Base-by-base conservation (phyloP, 2,113 vertebrate genomes). In the Brachionichthys hirsutus region DNA sequence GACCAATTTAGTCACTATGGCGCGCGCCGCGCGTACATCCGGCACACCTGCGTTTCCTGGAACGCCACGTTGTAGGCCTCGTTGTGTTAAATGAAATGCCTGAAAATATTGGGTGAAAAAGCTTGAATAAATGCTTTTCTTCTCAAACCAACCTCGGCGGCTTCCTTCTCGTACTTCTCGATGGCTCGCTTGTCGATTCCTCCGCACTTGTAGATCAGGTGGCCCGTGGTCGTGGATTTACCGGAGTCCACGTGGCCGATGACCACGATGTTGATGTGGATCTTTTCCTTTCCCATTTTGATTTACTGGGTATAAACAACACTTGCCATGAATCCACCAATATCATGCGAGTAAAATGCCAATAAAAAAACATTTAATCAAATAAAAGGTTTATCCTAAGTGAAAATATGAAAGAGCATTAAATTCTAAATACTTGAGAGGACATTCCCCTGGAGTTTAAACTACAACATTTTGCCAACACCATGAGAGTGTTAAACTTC, bases 221-320 rank as follows among this genome's bases (percentile, higher is more conserved):
- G 91, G 0, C 90, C 91, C 51, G 91, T 92, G 65, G 89, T 68
- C 53, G 91, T 92, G 54, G 91, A 92, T 67, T 92, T 93, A 14
- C 92, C 92, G 56, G 92, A 93, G 75, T 92, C 92, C 54, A 93
- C 92, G 60, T 93, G 92, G 30, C 92, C 92, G 17, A 93, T 93
- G 63, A 93, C 92, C 86, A 93, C 92, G 73, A 92, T 93, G 87
- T 92, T 93, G 65, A 92, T 91, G 77, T 92, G 90, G 70, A 10
- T 83, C 73, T 90, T 92, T 71, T 92, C 91, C 62, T 87, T 92
- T 63, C 54, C 86, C 90, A 91, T 92, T 57, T 67, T 47, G 61
- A 68, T 20, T 72, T 55, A 84, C 88, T 90, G 78, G 14, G 8
- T 30, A 30, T 30, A 30, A 2, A 30, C 24, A 30, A 30, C 24